Conservation (phyloP, 2,797 vertebrate species). For the Hirundo rustica region DNA sequence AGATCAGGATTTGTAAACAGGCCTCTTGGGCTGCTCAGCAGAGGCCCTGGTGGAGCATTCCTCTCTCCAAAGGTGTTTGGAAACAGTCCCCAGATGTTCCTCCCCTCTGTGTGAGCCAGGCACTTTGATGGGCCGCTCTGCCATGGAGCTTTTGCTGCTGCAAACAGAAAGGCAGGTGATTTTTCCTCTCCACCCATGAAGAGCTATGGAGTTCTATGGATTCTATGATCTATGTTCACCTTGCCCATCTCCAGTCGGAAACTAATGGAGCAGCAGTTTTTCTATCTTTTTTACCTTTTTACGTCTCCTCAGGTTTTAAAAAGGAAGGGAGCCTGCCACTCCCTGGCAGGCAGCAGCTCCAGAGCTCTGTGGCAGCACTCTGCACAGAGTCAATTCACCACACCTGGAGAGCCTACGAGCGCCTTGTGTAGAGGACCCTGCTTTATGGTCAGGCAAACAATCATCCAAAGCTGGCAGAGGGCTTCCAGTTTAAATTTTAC, state of each 20-base stretch:
- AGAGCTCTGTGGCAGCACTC: neutral
- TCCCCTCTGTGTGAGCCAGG: neutral
- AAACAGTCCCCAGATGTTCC: neutral
- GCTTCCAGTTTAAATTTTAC: neutral
- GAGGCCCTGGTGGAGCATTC: neutral
- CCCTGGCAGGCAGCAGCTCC: neutral
- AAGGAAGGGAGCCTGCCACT: neutral
- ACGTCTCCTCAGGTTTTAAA: neutral
- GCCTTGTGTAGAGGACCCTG: neutral
- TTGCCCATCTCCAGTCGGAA: neutral
- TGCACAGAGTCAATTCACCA: neutral
- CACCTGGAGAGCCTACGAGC: neutral
- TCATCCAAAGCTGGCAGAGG: neutral
- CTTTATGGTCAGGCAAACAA: neutral
- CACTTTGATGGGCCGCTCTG: neutral
- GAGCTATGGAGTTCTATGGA: neutral
- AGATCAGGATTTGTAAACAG: neutral
- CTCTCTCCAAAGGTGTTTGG: neutral
- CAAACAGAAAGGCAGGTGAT: neutral
- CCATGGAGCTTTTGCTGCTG: neutral
- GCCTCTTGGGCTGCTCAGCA: neutral
- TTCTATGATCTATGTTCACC: neutral
- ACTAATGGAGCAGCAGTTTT: neutral
- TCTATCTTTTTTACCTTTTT: neutral
- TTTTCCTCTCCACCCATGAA: fast-evolving